Base-by-base conservation (phyloP, 2,113 vertebrate genomes). In the Neogobius melanostomus region DNA sequence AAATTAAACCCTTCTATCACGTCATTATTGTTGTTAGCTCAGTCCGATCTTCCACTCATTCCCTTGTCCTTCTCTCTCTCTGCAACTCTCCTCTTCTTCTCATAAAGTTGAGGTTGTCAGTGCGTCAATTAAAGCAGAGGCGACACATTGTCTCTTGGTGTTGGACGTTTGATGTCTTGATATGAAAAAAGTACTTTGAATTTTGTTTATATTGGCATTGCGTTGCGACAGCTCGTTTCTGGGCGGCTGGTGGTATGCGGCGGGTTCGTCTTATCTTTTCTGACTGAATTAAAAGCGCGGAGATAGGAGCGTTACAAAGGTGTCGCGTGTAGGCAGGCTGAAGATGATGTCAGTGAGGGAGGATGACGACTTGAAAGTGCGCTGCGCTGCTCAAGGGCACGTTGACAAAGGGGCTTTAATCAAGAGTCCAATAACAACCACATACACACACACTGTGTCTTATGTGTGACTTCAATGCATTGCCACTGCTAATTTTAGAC, bases 1-100 rank as follows among this genome's bases (percentile, higher is more conserved):
- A 93, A 94, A 95, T 95, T 92, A 94, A 88, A 70, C 91, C 88
- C 87, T 87, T 83, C 82, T 81, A 79, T 86, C 85, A 61, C 61
- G 72, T 76, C 67, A 74, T 90, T 87, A 85, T 86, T 91, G 80
- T 87, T 90, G 83, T 87, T 92, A 87, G 91, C 93, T 92, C 81
- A 87, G 84, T 66, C 82, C 84, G 77, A 84, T 83, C 75, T 73
- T 12, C 64, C 73, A 77, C 81, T 83, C 80, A 80, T 88, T 78
- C 56, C 72, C 75, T 50, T 60, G 46, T 47, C 66, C 75, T 69
- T 74, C 66, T 66, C 14, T 28, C 62, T 71, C 57, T 36, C 4
- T 36, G 45, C 17, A 45, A 44, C 68, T 74, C 43, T 47, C 63
- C 64, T 76, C 70, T 65, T 82, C 75, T 88, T 77, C 85, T 83